phyloP scores from a whole-genome alignment of 2,113 vertebrate species.

The Sinocyclocheilus anophthalmus region DNA sequence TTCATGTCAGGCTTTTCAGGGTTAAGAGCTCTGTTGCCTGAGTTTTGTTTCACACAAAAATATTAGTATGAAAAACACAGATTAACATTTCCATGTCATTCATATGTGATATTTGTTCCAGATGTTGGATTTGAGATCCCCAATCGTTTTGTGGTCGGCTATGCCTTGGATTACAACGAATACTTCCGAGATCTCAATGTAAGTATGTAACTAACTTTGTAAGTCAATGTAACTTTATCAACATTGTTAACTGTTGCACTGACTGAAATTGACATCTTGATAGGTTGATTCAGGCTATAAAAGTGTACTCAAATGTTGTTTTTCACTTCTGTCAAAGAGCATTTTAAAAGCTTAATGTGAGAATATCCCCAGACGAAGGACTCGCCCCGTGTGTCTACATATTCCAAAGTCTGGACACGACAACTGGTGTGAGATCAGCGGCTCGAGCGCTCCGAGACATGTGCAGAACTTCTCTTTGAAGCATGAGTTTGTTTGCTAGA shows the following conservation, averaged over 20 bases:
- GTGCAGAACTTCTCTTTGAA: not conserved
- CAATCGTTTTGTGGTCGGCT: conserved; percentile 91
- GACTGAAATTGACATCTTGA: not conserved
- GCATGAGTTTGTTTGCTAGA: not conserved
- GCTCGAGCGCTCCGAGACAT: not conserved
- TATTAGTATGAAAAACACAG: not conserved
- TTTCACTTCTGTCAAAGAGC: not conserved
- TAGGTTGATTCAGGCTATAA: not conserved
- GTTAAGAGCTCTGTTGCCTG: no score
- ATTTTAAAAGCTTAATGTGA: not conserved
- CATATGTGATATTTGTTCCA: conserved; percentile 56
- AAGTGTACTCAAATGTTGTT: not conserved
- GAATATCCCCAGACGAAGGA: conserved; percentile 7
- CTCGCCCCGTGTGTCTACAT: conserved; percentile 22
- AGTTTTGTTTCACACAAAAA: not conserved
- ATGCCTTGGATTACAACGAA: conserved; percentile 96
- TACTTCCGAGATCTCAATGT: conserved; percentile 92
- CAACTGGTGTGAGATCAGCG: conserved; percentile 20
- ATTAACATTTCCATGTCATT: not conserved
- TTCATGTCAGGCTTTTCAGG: not conserved
- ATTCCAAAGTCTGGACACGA: not conserved
- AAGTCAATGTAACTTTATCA: conserved; percentile 65
- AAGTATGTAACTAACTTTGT: conserved; percentile 72
- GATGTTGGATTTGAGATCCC: conserved; percentile 95
- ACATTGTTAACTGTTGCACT: not conserved